phyloP scores from a whole-genome alignment of 2,888 invertebrate species.

The Tenthredo distinguenda region DNA sequence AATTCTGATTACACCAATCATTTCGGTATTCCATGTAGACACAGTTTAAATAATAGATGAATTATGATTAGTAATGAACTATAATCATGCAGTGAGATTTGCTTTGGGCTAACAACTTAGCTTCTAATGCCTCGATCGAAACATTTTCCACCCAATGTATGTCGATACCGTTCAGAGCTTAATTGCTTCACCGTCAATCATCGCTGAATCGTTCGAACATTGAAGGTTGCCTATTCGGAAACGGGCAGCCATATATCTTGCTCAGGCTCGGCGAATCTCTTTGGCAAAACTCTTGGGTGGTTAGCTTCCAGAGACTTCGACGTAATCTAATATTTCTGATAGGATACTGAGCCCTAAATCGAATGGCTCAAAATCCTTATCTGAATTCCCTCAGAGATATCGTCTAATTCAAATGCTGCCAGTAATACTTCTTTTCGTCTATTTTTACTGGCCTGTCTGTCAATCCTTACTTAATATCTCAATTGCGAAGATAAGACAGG shows the following conservation, averaged over 20 bases:
- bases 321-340: conserved; percentile 13
- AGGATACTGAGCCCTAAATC: background rate
- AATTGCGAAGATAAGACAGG: background rate
- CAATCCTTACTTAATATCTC: background rate
- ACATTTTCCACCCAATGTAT: background rate
- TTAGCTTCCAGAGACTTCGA: background rate
- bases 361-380: conserved; percentile 11
- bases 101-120: background rate
- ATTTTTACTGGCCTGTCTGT: background rate
- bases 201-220: conserved; percentile 11
- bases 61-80: background rate
- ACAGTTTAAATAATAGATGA: background rate
- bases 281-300: background rate
- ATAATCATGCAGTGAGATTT: background rate
- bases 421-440: background rate
- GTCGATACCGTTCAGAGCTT: background rate
- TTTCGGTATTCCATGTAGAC: background rate
- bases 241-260: background rate
- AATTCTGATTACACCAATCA: background rate
- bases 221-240: background rate
- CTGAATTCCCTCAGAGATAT: background rate
- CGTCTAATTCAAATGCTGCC: background rate
- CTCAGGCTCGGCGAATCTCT: background rate
- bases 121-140: background rate
- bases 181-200: conserved; percentile 3